Base-by-base conservation (phyloP, 2,888 invertebrate genomes). In the Dynastes tityus region DNA sequence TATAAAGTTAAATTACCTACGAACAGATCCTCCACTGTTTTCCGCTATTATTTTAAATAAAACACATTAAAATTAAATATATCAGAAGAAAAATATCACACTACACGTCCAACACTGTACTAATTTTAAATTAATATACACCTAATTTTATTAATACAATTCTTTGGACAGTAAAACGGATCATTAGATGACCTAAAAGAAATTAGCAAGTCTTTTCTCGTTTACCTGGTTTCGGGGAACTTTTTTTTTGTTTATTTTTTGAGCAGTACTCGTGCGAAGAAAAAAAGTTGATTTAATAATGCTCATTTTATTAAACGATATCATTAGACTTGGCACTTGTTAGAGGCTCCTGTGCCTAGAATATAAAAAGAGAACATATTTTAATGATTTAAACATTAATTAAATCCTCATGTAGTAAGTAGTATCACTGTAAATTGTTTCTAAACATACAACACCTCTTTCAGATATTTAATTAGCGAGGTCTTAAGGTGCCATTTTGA, bases 301-400 rank as follows among this genome's bases (percentile, higher is more conserved):
- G 77, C 68, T 70, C 11, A 45, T 8, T 49, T 45, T 75, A 84
- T 90, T 91, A 95, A 91, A 95, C 95, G 90, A 94, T 95, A 87
- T 95, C 95, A 89, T 94, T 94, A 88, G 94, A 94, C 88, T 94
- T 94, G 87, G 94, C 93, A 89, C 93, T 93, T 85, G 94, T 95
- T 88, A 96, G 92, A 83, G 96, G 96, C 91, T 95, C 94, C 90
- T 94, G 94, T 86, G 94, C 95, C 95, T 96, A 51, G 49, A 67
- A 67, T 5, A 13, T 92, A 93, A 87, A 85, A 83, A 87, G 89
- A 89, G 87, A 86, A 84, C 83, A 82, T 78, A 85, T 82, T 4
- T 49, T 8, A 82, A 84, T 86, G 85, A 86, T 84, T 9, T 37
- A 40, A 13, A 64, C 81, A 84, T 81, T 45, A 45, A 32, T 5